phyloP scores from a whole-genome alignment of 2,797 vertebrate species.

The Scleropages formosus region DNA sequence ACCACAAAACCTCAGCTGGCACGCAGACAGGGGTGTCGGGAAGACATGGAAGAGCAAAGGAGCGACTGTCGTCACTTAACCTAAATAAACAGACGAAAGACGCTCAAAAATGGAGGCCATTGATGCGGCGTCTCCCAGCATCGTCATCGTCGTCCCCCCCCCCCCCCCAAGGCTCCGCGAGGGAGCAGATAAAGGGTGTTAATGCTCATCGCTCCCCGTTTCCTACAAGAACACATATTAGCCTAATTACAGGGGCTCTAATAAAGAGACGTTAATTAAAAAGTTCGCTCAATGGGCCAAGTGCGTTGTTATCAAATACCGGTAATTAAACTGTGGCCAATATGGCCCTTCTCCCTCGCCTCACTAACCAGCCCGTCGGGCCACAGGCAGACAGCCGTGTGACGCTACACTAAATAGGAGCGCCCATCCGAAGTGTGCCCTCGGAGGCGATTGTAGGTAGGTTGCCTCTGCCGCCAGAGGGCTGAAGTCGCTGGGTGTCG shows the following conservation, averaged over 20 bases:
- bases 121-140: no score
- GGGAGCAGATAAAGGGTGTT: neutral
- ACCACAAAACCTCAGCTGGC: neutral
- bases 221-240: neutral
- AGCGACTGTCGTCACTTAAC: no score
- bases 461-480: no score
- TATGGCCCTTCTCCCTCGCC: neutral
- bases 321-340: slow-evolving; percentile 24
- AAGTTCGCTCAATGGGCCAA: slow-evolving; percentile 21
- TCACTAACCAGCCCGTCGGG: slow-evolving; percentile 1
- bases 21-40: no score
- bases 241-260: slow-evolving; percentile 11
- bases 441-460: neutral
- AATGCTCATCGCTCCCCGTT: neutral
- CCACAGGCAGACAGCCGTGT: neutral
- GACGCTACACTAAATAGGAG: neutral
- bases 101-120: no score
- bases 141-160: no score
- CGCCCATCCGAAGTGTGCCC: no score
- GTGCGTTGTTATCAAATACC: slow-evolving; percentile 24
- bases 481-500: no score
- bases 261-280: slow-evolving; percentile 22
- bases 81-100: no score
- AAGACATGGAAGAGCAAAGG: no score
- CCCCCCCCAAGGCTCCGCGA: neutral